Percentiles rank a stretch among this genome's conserved stretches.
Evolutionary conservation across 1,140 invertebrate species (phyloP).

Genomic region (Maconellicoccus hirsutus): DNA sequence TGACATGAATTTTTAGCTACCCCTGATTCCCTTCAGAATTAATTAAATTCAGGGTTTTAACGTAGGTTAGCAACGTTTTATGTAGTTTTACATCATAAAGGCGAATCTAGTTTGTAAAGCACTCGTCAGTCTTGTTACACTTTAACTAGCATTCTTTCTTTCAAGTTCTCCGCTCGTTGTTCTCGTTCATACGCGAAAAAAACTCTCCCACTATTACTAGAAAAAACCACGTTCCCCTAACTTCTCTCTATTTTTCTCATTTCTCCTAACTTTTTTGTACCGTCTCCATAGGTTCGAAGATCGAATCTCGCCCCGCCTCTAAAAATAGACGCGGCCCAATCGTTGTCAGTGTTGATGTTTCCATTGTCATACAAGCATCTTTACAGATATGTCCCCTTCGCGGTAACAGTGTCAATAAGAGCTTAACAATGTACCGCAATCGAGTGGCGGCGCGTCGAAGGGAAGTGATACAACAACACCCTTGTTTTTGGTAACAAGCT

Average conservation of each 20-base stretch:
- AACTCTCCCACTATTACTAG: conserved; percentile 7
- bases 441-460: background rate
- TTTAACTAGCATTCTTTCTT: background rate
- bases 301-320: conserved; percentile 25
- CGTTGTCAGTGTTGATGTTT: conserved; percentile 20
- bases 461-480: conserved; percentile 21
- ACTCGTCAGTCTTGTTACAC: conserved; percentile 7
- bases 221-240: conserved; percentile 26
- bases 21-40: background rate
- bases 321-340: conserved; percentile 25
- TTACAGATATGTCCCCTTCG: conserved; percentile 17
- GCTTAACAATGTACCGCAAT: conserved; percentile 16
- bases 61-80: background rate
- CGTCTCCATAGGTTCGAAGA: conserved; percentile 25
- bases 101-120: conserved; percentile 7
- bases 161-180: background rate
- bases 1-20: background rate
- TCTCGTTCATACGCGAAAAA: background rate
- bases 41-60: conserved; percentile 9
- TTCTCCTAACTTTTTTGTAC: conserved; percentile 26
- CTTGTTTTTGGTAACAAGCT: conserved; percentile 20
- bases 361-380: conserved; percentile 22
- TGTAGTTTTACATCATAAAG: conserved; percentile 9
- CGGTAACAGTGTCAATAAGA: conserved; percentile 16
- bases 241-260: conserved; percentile 26